phyloP scores from a whole-genome alignment of 2,113 vertebrate species.

The Phoxinus phoxinus region DNA sequence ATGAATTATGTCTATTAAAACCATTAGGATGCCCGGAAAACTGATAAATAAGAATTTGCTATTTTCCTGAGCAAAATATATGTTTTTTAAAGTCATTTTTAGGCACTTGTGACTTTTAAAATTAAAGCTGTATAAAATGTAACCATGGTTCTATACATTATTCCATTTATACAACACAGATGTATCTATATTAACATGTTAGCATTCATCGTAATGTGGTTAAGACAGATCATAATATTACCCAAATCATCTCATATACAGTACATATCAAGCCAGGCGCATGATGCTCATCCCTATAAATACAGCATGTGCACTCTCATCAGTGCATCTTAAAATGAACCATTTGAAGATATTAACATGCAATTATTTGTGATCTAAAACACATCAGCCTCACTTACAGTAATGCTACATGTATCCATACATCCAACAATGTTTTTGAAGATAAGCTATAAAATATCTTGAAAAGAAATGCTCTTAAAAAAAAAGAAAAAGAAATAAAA shows the following conservation, averaged over 20 bases:
- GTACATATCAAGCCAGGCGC: background rate
- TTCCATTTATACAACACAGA: background rate
- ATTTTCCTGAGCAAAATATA: slow-evolving; percentile 10
- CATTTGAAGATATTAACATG: background rate
- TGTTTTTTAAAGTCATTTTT: background rate
- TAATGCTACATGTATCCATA: background rate
- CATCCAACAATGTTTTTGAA: background rate
- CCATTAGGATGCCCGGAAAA: background rate
- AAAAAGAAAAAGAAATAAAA: background rate
- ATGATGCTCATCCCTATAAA: background rate
- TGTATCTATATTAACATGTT: background rate
- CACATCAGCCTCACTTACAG: background rate
- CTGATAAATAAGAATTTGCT: background rate
- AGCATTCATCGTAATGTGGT: background rate
- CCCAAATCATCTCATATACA: slow-evolving; percentile 6
- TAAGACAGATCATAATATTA: background rate
- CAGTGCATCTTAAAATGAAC: background rate
- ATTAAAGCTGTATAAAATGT: background rate
- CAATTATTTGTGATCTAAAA: slow-evolving; percentile 25
- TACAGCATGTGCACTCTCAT: background rate
- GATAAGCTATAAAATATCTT: background rate
- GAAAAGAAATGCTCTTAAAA: background rate
- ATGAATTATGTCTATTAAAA: background rate
- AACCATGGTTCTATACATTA: background rate
- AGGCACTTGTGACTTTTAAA: slow-evolving; percentile 29